Evolutionary conservation across 2,888 invertebrate genomes (phyloP), one percentile per base, ranked within the genome.

Genomic region (Leucoma salicis): DNA sequence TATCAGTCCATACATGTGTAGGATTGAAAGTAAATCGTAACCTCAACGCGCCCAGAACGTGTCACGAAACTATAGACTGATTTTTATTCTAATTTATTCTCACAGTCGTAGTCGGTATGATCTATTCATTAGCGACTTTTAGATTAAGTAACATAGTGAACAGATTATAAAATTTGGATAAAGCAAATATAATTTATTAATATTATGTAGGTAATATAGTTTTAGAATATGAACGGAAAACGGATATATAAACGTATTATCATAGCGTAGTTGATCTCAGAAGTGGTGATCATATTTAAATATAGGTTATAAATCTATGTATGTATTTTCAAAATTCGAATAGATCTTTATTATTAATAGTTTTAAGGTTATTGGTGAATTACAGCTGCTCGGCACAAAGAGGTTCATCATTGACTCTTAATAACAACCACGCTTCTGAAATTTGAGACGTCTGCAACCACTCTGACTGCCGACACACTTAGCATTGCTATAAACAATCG

Each of bases 361-460:
- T n/a, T n/a, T n/a, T n/a, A 52, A 48, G 35, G 46, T 46, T 33
- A 43, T 35, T 53, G 42, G 57, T 50, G 53, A 63, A 67, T 65
- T 62, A 57, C 61, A 62, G 49, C 58, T 58, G 63, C 60, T 60
- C 50, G 61, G 55, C 57, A 80, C 75, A 80, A 75, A 73, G 76
- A 72, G 59, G 66, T 71, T 72, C 66, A 80, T 78, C 68, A 72
- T 66, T 74, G 70, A 70, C 54, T 65, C 72, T n/a, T 67, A 71
- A 78, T 72, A 76, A 71, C 74, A 70, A 72, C 66, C 73, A 71
- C 60, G 70, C 70, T 70, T 69, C 73, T 76, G 84, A 74, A 85
- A 87, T 73, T 70, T 62, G 75, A 85, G 74, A 75, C 53, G 74
- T 70, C 76, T 79, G 81, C 74, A 80, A 76, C 74, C 68, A 74